phyloP scores from a whole-genome alignment of 2,888 invertebrate species.

The Eupsilia transversa region DNA sequence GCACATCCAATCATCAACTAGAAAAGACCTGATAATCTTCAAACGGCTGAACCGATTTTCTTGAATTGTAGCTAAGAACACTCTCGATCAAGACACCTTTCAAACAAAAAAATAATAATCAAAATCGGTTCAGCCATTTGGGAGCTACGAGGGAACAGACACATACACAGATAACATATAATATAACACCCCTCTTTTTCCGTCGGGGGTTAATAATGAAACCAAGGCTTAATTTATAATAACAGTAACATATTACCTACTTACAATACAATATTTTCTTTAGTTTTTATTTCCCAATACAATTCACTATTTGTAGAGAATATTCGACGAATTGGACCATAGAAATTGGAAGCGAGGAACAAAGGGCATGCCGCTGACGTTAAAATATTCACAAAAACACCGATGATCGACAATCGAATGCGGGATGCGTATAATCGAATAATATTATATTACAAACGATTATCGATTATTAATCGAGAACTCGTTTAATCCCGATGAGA shows the following conservation, averaged over 20 bases:
- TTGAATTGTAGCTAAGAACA: too few species aligned
- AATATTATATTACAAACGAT: conserved; percentile 15
- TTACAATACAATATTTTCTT: too few species aligned
- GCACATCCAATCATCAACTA: too few species aligned
- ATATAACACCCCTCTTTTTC: too few species aligned
- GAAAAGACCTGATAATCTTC: too few species aligned
- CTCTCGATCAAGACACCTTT: too few species aligned
- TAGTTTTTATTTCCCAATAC: neutral
- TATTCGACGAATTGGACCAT: conserved; percentile 6
- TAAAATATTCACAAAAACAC: conserved; percentile 49
- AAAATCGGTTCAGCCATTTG: too few species aligned
- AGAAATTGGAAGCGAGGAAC: conserved; percentile 14
- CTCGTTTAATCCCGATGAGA: conserved; percentile 14
- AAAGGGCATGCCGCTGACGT: conserved; percentile 26
- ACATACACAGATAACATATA: too few species aligned
- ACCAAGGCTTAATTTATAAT: neutral
- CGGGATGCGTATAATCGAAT: conserved; percentile 36
- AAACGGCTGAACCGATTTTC: too few species aligned
- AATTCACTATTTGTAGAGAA: conserved; percentile 4
- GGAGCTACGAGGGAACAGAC: too few species aligned
- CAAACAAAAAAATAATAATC: too few species aligned
- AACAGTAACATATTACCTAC: neutral
- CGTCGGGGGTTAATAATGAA: too few species aligned
- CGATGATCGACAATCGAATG: conserved; percentile 28
- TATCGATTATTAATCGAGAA: conserved; percentile 40